Percentiles rank a stretch among this genome's conserved stretches.
These are phyloP conservation scores for Triplophysa yarkandensis DNA, from an alignment of 2,797 vertebrate species.

Conservation along the genomic window DNA sequence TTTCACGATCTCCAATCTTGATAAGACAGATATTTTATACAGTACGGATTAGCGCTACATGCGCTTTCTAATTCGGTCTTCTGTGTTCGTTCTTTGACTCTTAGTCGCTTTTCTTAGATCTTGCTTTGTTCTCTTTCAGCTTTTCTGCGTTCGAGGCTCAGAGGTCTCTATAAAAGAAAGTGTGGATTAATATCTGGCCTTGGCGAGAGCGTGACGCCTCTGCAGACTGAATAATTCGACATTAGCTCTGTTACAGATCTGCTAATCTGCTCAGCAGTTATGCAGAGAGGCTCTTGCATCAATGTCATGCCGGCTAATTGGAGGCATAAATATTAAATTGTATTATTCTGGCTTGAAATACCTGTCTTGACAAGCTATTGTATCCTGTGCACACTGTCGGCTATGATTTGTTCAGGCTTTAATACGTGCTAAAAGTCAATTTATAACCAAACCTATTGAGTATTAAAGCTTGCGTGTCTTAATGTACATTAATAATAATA, in stretches of 20 bases:
- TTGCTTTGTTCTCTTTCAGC: conserved; percentile 2
- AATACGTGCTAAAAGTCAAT: neutral
- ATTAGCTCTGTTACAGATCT: conserved; percentile 49
- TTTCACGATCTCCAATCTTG: conserved; percentile 51
- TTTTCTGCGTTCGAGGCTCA: neutral
- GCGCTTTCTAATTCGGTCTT: conserved; percentile 65
- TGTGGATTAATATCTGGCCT: conserved; percentile 46
- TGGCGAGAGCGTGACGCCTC: conserved; percentile 38
- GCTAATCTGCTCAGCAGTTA: conserved; percentile 49
- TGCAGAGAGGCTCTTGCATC: conserved; percentile 27
- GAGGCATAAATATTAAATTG: conserved; percentile 53
- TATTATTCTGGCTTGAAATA: conserved; percentile 33
- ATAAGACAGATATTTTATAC: conserved; percentile 66
- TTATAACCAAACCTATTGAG: neutral
- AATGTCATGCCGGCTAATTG: conserved; percentile 48
- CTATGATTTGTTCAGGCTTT: neutral
- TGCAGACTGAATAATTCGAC: conserved; percentile 53
- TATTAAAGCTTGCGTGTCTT: neutral
- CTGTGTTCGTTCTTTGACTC: conserved; percentile 71
- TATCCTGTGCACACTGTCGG: neutral
- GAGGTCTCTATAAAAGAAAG: conserved; percentile 20
- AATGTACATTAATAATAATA: neutral
- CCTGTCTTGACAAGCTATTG: conserved; percentile 33
- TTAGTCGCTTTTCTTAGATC: conserved; percentile 42
- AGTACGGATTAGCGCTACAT: conserved; percentile 66